A percentile compares a stretch with the other conserved stretches of the same genome.
phyloP scores from a whole-genome alignment of 2,797 vertebrate genomes.

The Alectoris magna region DNA sequence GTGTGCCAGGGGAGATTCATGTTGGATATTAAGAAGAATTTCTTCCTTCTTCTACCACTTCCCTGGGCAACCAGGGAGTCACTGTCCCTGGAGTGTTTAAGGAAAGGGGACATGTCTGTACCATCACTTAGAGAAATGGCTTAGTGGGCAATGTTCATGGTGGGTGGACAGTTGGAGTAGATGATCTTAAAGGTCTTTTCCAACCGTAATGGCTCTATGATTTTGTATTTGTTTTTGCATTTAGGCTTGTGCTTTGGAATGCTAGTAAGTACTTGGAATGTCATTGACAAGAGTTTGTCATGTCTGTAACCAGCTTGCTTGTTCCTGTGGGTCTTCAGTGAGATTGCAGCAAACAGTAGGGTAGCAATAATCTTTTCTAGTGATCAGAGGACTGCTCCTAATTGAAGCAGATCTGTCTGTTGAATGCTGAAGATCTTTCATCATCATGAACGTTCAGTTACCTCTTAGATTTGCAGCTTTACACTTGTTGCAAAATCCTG shows the following conservation, averaged over 20 bases:
- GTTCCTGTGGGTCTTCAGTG: neutral
- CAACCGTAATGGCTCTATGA: no score
- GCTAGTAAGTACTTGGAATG: neutral
- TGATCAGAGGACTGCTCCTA: neutral
- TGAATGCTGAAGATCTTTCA: neutral
- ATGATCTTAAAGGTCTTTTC: no score
- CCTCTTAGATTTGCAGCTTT: neutral
- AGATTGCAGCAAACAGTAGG: neutral
- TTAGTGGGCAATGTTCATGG: no score
- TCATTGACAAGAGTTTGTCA: neutral
- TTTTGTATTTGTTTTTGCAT: no score
- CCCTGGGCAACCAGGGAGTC: no score
- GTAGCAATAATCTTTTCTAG: neutral
- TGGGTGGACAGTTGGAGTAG: no score
- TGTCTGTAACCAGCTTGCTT: neutral
- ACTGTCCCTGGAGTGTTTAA: no score
- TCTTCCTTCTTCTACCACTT: no score
- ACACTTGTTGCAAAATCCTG: neutral
- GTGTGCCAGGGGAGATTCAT: no score
- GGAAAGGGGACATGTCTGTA: no score
- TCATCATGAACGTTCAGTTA: neutral
- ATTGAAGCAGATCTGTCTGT: fast-evolving
- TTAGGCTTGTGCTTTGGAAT: neutral
- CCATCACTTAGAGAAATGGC: no score
- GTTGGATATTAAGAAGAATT: no score